Evolutionary conservation across 2,888 invertebrate species (phyloP), one percentile per base, ranked within the genome.

Genomic region (Pachycephus smyrnensis): DNA sequence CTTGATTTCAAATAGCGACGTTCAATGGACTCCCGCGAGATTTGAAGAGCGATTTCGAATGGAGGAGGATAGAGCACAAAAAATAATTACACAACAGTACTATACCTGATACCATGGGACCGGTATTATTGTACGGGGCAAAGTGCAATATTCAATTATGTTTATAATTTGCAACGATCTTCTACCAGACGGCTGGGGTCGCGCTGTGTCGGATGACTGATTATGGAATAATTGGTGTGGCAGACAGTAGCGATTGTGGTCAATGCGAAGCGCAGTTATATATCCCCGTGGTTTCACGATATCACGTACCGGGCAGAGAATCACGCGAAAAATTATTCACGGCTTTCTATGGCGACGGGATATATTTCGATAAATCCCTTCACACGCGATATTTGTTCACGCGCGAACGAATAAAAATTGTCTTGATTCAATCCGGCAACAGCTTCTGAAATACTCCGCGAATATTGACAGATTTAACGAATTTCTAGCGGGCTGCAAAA

Each of bases 191-290:
- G 32, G n/a, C 6, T 33, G n/a, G 69, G 71, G 77, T 69, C 30
- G 33, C 75, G n/a, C 73, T 37, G 71, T 68, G 73, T 69, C 76
- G 77, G 69, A 76, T 83, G 82, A 83, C 75, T 82, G 82, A 83
- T 82, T 73, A 83, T 79, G 68, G 69, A 75, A 83, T 83, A 83
- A 83, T 83, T 83, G 81, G 75, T 12, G 73, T 80, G 81, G 74
- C 82, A 71, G 79, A 73, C 71, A 36, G 36, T 69, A 68, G 78
- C 76, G 76, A 79, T 81, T 80, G 73, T 77, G 74, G 73, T 75
- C 75, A 69, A 75, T 79, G 76, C 74, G 33, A 71, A 33, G 12
- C 55, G 71, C 32, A 32, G 69, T 74, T 40, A 73, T 76, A 76
- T 73, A 76, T 40, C 69, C 23, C 69, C 12, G 40, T 68, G 69